phyloP scores from a whole-genome alignment of 2,797 vertebrate genomes.

The Hypotaenidia okinawae region DNA sequence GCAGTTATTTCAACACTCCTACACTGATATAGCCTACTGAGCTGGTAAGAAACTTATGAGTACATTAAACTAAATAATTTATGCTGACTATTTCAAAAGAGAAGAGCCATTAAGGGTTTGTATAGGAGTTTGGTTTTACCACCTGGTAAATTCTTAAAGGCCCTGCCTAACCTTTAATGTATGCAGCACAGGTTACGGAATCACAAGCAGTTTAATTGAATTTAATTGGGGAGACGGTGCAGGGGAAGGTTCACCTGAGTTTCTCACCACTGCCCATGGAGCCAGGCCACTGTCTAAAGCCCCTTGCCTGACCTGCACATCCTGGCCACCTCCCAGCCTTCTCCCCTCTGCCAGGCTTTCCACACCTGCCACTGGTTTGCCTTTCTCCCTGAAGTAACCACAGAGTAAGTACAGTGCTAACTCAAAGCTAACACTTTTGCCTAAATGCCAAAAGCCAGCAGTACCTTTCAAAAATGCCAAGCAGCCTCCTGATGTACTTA shows the following conservation, averaged over 20 bases:
- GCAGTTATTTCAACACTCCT: not conserved
- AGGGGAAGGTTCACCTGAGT: not conserved
- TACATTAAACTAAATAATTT: not conserved
- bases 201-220: not conserved
- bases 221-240: fast-evolving
- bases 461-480: not conserved
- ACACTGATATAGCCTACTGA: not conserved
- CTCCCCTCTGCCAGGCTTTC: not conserved
- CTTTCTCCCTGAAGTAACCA: not conserved
- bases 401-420: not conserved
- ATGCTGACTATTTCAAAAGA: not conserved
- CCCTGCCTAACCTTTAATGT: not conserved
- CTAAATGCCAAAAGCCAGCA: fast-evolving
- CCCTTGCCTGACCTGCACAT: too few species aligned
- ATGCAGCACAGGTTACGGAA: not conserved
- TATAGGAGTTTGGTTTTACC: not conserved
- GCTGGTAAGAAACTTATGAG: not conserved
- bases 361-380: not conserved
- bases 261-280: not conserved
- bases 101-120: not conserved
- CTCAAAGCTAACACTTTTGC: not conserved
- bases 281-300: not conserved
- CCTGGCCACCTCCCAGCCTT: not conserved
- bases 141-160: not conserved
- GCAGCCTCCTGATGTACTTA: conserved; percentile 55